phyloP scores from a whole-genome alignment of 2,797 vertebrate species.

The Leuciscus waleckii region DNA sequence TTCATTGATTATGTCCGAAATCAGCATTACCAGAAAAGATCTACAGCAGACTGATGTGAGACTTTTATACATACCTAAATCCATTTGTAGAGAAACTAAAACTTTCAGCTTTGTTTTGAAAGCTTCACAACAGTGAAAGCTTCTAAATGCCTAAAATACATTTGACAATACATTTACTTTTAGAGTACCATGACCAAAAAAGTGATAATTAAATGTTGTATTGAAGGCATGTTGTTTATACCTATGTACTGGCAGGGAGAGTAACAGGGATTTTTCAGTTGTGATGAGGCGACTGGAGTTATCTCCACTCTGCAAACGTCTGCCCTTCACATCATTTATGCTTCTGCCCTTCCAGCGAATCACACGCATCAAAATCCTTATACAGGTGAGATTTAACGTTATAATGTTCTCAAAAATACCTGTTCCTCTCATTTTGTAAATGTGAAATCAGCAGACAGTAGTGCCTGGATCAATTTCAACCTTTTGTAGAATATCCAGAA shows the following conservation, averaged over 20 bases:
- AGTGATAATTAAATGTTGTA: not conserved
- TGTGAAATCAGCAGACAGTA: not conserved
- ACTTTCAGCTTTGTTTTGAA: not conserved
- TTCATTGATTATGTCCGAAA: slow-evolving; percentile 82
- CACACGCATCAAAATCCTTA: slow-evolving; percentile 81
- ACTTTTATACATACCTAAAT: not conserved
- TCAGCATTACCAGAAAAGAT: slow-evolving; percentile 84
- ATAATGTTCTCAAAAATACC: not conserved
- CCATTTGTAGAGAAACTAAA: not conserved
- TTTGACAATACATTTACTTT: not conserved
- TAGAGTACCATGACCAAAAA: not conserved
- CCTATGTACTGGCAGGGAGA: slow-evolving; percentile 71
- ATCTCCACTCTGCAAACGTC: slow-evolving; percentile 77
- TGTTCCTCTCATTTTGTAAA: not conserved
- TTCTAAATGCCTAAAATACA: not conserved
- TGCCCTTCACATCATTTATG: slow-evolving; percentile 81
- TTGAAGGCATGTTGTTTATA: not conserved
- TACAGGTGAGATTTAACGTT: slow-evolving; percentile 72
- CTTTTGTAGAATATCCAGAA: slow-evolving; percentile 77
- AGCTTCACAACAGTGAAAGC: not conserved
- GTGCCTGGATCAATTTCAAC: not conserved
- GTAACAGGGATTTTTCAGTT: slow-evolving; percentile 74
- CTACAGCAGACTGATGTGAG: slow-evolving; percentile 81
- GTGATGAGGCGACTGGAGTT: slow-evolving; percentile 76
- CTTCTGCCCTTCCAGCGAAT: slow-evolving; percentile 83